Conservation (phyloP, 2,888 invertebrate genomes). For the Dolichopus griseipennis region DNA sequence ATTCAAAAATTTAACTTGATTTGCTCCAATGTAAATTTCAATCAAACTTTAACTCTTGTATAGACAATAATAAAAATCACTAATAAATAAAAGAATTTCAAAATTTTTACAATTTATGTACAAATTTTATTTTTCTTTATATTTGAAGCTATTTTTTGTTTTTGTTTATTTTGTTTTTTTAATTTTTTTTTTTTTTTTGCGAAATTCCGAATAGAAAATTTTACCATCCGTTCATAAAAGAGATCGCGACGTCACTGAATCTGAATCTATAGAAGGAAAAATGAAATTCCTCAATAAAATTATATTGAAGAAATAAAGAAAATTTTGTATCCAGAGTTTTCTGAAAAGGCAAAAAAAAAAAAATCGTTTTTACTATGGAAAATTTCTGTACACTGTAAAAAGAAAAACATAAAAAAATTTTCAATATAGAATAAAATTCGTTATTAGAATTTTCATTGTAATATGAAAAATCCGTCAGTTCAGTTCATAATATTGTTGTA, state of each 20-base stretch:
- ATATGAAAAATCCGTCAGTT: background rate
- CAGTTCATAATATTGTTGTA: background rate
- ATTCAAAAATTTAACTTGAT: too few species aligned
- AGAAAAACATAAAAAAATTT: background rate
- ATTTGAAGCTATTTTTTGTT: background rate
- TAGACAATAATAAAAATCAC: too few species aligned
- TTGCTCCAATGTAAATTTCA: too few species aligned
- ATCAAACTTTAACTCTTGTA: too few species aligned
- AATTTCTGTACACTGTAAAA: background rate
- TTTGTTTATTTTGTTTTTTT: background rate
- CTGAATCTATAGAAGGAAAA: background rate
- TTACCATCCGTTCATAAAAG: conserved; percentile 6
- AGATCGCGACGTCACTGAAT: conserved; percentile 1
- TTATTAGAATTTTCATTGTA: background rate
- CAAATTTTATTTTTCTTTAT: too few species aligned
- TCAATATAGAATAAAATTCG: background rate
- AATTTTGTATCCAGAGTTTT: conserved; percentile 1
- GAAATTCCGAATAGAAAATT: background rate
- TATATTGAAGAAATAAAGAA: background rate
- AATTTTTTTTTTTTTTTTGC: background rate
- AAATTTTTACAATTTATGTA: background rate
- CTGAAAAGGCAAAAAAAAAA: too few species aligned
- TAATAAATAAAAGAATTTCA: background rate
- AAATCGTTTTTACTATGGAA: background rate
- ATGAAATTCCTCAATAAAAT: background rate